Conservation (phyloP, 2,113 vertebrate genomes). For the Scopus umbretta region DNA sequence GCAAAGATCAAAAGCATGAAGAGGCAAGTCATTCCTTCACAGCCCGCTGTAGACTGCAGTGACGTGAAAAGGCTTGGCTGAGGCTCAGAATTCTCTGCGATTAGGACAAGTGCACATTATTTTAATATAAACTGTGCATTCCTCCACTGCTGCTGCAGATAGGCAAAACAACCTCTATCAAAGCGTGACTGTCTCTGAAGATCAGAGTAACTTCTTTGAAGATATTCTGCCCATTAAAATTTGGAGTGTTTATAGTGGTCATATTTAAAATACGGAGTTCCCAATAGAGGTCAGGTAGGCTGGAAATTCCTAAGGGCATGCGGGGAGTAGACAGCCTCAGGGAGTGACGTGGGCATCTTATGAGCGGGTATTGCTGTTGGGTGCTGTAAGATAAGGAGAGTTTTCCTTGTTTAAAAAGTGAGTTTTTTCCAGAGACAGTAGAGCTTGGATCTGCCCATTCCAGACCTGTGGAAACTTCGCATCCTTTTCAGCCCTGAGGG, state of each 20-base stretch:
- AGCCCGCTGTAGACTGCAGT: not conserved
- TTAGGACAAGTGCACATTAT: not conserved
- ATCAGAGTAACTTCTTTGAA: not conserved
- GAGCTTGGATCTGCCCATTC: not conserved
- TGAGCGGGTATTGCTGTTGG: not conserved
- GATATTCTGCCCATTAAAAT: not conserved
- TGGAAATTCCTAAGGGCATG: not conserved
- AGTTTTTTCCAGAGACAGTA: not conserved
- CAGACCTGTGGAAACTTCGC: not conserved
- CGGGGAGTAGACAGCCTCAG: not conserved
- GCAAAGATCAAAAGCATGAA: constrained; percentile 30
- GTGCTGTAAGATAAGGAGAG: not conserved
- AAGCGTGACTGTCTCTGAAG: not conserved
- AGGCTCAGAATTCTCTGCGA: not conserved
- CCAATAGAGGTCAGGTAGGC: not conserved
- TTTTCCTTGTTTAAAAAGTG: not conserved
- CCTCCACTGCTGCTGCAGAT: constrained; percentile 58
- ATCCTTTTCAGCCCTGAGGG: not conserved
- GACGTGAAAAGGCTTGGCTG: constrained; percentile 21
- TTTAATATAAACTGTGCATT: constrained; percentile 49
- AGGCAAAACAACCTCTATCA: not conserved
- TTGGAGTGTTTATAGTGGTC: not conserved
- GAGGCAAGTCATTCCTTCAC: not conserved
- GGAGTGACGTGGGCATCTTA: rapidly evolving
- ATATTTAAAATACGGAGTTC: not conserved